Evolutionary conservation across 2,113 vertebrate genomes (phyloP), one percentile per base, ranked within the genome.

Genomic region (Globicephala melas): DNA sequence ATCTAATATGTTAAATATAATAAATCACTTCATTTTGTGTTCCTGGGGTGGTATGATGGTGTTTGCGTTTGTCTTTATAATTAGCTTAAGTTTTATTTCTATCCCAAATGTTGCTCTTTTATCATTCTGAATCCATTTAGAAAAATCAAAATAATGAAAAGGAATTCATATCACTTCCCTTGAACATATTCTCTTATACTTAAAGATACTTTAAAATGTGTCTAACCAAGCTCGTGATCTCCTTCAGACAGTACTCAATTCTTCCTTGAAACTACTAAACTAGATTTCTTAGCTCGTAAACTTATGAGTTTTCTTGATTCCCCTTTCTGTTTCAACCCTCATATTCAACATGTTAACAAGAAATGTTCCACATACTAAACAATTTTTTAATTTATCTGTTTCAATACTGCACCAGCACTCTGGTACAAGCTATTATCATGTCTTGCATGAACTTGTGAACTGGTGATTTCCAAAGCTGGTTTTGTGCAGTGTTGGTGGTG

Each of bases 401-500:
- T 53, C 31, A 15, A 26, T 80, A 13, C 12, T 12, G 58, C 20
- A 73, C 33, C 14, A 71, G 25, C 21, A 65, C 33, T 62, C 38
- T 73, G 17, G 38, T 38, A 73, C 1, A 81, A 86, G 44, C 70
- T 55, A 1, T 58, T 17, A 26, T 53, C 44, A 23, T 74, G 55
- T 65, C 31, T 80, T 18, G 0, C 5, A 8, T n/a, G 28, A 91
- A 81, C 17, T 82, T 60, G 25, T 10, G 50, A 53, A 53, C 50
- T 53, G 65, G 20, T 55, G 38, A 60, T 63, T 91, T 62, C 67
- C 38, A 55, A 62, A 81, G 23, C 41, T 79, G 14, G 11, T 55
- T n/a, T 44, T 76, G 44, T 50, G 26, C 44, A 0, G 98, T 98
- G 97, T 98, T 99, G 98, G 98, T 99, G 98, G 98, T 98, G 99